Evolutionary conservation across 2,113 vertebrate genomes (phyloP), one percentile per base, ranked within the genome.

Genomic region (Ptychochromis oligacanthus): DNA sequence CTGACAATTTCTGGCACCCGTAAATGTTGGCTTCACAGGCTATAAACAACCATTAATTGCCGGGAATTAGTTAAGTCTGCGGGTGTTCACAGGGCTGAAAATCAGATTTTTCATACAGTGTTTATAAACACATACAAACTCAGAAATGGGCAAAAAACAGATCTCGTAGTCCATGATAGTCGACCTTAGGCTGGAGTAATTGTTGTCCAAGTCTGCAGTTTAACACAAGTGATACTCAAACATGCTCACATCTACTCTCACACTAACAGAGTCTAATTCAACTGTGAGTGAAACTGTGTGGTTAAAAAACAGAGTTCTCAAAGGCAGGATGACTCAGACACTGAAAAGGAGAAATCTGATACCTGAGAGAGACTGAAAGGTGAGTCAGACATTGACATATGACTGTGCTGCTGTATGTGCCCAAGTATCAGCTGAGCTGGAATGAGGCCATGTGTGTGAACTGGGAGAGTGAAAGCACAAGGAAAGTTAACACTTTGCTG

Each of bases 301-400:
- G 58, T 59, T 59, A 64, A 79, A n/a, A 79, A 79, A 61, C 8
- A 24, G 4, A 75, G 52, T 40, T 80, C 31, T 81, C 10, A 83
- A 74, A 87, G 65, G 64, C 20, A 59, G 14, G 28, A 4, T 85
- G 82, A 88, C 65, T 88, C 83, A 79, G 81, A 81, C 61, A 60
- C 72, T 46, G 31, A 75, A 65, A 40, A 31, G 49, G 54, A 86
- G 72, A 87, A 87, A 91, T 18, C 43, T 74, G 78, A 91, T 75
- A 58, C 13, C 46, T 36, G 52, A 62, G 58, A 67, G 80, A 62
- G 52, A 84, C 52, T 65, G 58, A 74, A 40, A 78, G 82, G 79
- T 87, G 89, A 90, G 88, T 90, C 84, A 90, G 74, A 87, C 2
- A 20, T 61, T 40, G 43, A 91, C 82, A 85, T 82, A 77, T 28